Evolutionary conservation across 2,888 invertebrate genomes (phyloP), one percentile per base, ranked within the genome.

Genomic region (Cyclophora punctaria): DNA sequence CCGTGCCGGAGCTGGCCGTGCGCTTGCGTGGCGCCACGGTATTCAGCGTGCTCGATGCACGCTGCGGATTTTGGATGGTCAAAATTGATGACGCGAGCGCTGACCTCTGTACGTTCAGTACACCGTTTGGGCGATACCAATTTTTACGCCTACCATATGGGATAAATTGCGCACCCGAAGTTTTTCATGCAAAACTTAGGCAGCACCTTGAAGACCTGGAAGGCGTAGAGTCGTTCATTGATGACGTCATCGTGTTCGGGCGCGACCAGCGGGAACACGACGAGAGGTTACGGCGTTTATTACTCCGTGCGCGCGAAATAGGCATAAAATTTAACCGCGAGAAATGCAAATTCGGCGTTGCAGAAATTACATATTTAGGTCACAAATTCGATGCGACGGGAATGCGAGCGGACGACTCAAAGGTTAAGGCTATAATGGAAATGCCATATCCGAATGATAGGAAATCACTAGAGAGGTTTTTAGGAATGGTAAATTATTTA

Each of bases 211-310:
- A 57, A 34, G 53, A 53, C 41, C 6, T 58, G 34, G 60, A 60
- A 34, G 56, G 55, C 3, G 54, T 51, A 0, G 52, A 52, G 3
- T 45, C 43, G 1, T 55, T 51, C 35, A 34, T 47, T 4, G 49
- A 62, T 48, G 59, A 60, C 47, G 34, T 63, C 3, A 50, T 62
- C 5, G 48, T 57, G 2, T 62, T 55, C 56, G 61, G 61, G 6
- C 33, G 40, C 3, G 54, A 48, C 3, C 47, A 47, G 41, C 7
- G 41, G 3, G 53, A 58, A 41, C 59, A 60, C 41, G 56, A 60
- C 33, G 3, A n/a, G 2, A 45, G 62, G 20, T 40, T 40, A 40
- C 5, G 5, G 40, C 5, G 5, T 2, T 42, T 63, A 6, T 35
- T 60, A 3, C 33, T 48, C 2, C 46, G 53, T 7, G 49, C 53